phyloP scores from a whole-genome alignment of 2,888 invertebrate genomes.

The Sminthurinus aureus region DNA sequence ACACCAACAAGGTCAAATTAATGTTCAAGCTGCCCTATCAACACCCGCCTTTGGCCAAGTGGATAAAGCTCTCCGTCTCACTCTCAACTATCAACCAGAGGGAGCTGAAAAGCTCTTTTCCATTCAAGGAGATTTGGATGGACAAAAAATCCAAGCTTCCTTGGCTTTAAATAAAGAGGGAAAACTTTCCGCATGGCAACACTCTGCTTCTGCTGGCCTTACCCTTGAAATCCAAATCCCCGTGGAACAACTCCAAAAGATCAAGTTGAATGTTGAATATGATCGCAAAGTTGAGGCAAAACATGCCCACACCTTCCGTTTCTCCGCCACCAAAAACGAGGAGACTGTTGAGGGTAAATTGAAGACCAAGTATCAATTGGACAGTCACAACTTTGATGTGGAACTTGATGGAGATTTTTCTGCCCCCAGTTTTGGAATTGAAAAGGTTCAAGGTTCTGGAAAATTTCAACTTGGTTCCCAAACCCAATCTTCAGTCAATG shows the following conservation, averaged over 20 bases:
- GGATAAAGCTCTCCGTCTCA: too few species aligned
- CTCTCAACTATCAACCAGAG: slow-evolving; percentile 15
- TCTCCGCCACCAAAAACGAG: slow-evolving; percentile 33
- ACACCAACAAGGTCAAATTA: background rate
- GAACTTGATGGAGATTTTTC: slow-evolving; percentile 41
- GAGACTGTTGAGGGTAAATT: slow-evolving; percentile 32
- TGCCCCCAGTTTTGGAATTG: slow-evolving; percentile 35
- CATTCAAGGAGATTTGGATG: slow-evolving; percentile 42
- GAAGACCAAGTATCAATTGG: background rate
- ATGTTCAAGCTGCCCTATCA: slow-evolving; percentile 22
- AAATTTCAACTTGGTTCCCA: slow-evolving; percentile 40
- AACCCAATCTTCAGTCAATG: too few species aligned
- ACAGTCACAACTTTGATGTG: slow-evolving; percentile 1
- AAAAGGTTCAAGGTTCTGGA: slow-evolving; percentile 38
- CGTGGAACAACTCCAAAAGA: slow-evolving; percentile 46
- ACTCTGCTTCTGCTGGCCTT: slow-evolving; percentile 35
- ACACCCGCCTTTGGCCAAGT: slow-evolving; percentile 12
- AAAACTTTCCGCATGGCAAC: slow-evolving; percentile 41
- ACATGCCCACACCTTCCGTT: background rate
- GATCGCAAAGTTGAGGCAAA: slow-evolving; percentile 37
- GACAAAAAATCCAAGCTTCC: slow-evolving; percentile 48
- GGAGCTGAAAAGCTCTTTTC: slow-evolving; percentile 21
- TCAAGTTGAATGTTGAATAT: slow-evolving; percentile 47
- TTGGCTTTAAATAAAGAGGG: slow-evolving; percentile 45
- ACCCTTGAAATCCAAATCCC: slow-evolving; percentile 50